Percentiles rank a stretch among this genome's conserved stretches.
These are phyloP conservation scores for Sminthurides bifidus DNA, from an alignment of 1,140 invertebrate species.

Conservation along the genomic window DNA sequence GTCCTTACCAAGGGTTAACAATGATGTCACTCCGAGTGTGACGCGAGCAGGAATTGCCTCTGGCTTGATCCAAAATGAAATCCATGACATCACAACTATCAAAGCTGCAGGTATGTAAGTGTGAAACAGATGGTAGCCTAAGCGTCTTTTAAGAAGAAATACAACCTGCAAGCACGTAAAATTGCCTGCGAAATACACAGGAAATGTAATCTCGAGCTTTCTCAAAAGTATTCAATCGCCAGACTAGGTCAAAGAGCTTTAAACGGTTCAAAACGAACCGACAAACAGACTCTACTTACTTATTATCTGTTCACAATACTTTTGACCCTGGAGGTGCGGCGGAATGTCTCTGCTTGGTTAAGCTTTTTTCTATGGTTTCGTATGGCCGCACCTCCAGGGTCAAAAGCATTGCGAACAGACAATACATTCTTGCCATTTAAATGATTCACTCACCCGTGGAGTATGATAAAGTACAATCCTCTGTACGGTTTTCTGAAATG, in stretches of 20 bases:
- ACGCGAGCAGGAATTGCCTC: conserved; percentile 35
- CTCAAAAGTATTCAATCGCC: too few species aligned
- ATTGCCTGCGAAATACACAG: too few species aligned
- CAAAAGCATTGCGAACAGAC: too few species aligned
- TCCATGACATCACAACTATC: conserved; percentile 54
- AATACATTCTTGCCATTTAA: background rate
- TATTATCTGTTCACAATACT: too few species aligned
- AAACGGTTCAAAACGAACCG: too few species aligned
- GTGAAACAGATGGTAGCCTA: conserved; percentile 78
- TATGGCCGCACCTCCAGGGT: too few species aligned
- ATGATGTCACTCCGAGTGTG: conserved; percentile 32
- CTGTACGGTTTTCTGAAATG: conserved; percentile 34
- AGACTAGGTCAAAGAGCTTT: too few species aligned
- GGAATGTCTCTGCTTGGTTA: too few species aligned
- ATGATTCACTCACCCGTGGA: conserved; percentile 34
- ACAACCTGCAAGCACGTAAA: conserved; percentile 79
- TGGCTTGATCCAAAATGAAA: conserved; percentile 36
- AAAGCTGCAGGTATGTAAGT: conserved; percentile 77
- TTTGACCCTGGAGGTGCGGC: too few species aligned
- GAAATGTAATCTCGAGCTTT: too few species aligned
- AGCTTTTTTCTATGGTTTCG: too few species aligned
- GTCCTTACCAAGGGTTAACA: conserved; percentile 26
- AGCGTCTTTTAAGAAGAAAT: conserved; percentile 66
- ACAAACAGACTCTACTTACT: too few species aligned
- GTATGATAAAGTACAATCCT: conserved; percentile 38